Base-by-base conservation (phyloP, 2,113 vertebrate species). In the Corythornis vintsioides region DNA sequence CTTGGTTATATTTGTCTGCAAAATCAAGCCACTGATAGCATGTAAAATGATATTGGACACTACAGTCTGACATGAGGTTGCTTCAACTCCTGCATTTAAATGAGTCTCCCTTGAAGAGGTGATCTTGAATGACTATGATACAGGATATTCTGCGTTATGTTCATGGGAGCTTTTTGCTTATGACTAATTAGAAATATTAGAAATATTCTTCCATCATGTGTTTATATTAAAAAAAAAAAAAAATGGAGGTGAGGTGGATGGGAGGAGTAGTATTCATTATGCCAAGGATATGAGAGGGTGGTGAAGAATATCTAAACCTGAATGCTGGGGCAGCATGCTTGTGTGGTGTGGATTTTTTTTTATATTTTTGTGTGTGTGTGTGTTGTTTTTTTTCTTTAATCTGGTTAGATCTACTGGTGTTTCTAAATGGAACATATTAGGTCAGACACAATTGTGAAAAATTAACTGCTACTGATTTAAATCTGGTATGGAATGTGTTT, bases 11-110 rank as follows among this genome's bases (percentile, higher is more conserved):
- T 97, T 95, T 97, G 86, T 94, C 84, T 96, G 94, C 94, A 95
- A 96, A 94, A 93, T 74, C 89, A 96, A 97, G 81, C 92, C 55
- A 35, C 79, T 94, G 74, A 88, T 92, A 93, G 83, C 87, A 26
- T 55, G 91, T 92, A 88, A 96, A 95, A 96, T 96, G 96, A 96
- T 97, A 95, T 72, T 94, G 92, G 92, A 90, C 74, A 10, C 93
- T 89, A 55, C 76, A 87, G 92, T 92, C 88, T 94, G 96, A 97
- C 93, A 64, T 82, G 93, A 93, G 95, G 95, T 86, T 96, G 96
- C 84, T 97, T 97, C 92, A 94, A 94, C 95, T 96, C 95, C 74
- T 97, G 96, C 96, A 96, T 98, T 96, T 97, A 96, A 98, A 97
- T 96, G 70, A 97, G 67, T 69, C 55, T 95, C 74, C 72, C 88